Conservation (phyloP, 2,113 vertebrate species). For the Carollia perspicillata region DNA sequence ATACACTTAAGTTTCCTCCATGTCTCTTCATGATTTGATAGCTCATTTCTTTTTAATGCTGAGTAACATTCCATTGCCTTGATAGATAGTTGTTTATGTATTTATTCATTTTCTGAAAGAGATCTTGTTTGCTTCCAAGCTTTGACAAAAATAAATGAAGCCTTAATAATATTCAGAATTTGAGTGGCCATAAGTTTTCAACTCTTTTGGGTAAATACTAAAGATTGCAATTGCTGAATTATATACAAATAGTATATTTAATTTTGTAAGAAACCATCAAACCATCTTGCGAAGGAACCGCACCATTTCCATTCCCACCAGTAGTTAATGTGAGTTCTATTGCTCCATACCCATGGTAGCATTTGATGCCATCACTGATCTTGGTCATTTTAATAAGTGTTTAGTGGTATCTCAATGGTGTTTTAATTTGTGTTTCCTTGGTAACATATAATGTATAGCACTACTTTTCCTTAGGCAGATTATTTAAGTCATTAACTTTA, state of each 20-base stretch:
- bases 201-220: background rate
- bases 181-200: background rate
- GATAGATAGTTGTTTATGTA: no score
- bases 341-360: background rate
- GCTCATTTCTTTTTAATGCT: no score
- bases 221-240: background rate
- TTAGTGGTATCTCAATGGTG: no score
- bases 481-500: background rate
- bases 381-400: background rate
- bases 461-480: background rate
- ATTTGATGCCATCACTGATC: background rate
- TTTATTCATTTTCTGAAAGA: no score
- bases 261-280: no score
- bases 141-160: background rate
- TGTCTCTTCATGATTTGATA: no score
- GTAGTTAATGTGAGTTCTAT: background rate
- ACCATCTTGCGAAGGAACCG: no score
- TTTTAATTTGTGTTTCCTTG: background rate
- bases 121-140: no score
- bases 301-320: no score
- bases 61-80: no score
- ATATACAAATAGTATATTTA: background rate
- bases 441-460: background rate
- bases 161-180: background rate
- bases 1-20: no score